These are phyloP conservation scores for Zophobas morio DNA, from an alignment of 1,140 invertebrate species.

Conservation along the genomic window DNA sequence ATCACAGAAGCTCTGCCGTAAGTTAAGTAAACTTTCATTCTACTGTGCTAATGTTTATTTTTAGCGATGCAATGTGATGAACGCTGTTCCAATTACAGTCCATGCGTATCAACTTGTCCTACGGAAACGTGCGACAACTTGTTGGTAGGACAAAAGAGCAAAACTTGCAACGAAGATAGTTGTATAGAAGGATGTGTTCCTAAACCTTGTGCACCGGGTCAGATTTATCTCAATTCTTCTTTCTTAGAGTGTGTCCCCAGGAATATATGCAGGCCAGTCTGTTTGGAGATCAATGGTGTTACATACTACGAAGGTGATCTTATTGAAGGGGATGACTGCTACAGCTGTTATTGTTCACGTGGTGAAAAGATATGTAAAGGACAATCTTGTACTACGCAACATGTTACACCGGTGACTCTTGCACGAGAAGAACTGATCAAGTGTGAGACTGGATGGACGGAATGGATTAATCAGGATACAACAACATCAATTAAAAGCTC, in stretches of 20 bases:
- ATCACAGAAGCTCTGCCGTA: conserved; percentile 85
- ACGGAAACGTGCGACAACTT: conserved; percentile 87
- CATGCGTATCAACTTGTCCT: conserved; percentile 87
- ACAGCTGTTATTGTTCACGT: conserved; percentile 82
- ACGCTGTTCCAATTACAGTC: conserved; percentile 82
- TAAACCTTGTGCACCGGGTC: conserved; percentile 79
- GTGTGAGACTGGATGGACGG: conserved; percentile 81
- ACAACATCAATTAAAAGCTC: conserved; percentile 63
- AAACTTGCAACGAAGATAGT: conserved; percentile 78
- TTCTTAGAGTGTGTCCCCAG: conserved; percentile 82
- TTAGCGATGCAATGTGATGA: conserved; percentile 90
- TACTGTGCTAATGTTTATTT: conserved; percentile 4
- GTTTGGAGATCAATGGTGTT: conserved; percentile 77
- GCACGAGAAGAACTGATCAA: conserved; percentile 65
- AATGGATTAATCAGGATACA: conserved; percentile 79
- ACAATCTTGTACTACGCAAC: conserved; percentile 72
- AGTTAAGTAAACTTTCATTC: conserved; percentile 63
- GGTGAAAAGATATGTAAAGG: conserved; percentile 80
- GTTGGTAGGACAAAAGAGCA: conserved; percentile 71
- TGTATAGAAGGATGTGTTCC: conserved; percentile 86
- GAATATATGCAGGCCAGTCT: conserved; percentile 79
- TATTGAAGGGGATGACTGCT: conserved; percentile 81
- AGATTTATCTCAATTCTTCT: conserved; percentile 80
- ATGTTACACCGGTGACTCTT: conserved; percentile 52
- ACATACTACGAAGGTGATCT: conserved; percentile 84